Evolutionary conservation across 2,888 invertebrate species (phyloP), one percentile per base, ranked within the genome.

Genomic region (Polymixis lichenea): DNA sequence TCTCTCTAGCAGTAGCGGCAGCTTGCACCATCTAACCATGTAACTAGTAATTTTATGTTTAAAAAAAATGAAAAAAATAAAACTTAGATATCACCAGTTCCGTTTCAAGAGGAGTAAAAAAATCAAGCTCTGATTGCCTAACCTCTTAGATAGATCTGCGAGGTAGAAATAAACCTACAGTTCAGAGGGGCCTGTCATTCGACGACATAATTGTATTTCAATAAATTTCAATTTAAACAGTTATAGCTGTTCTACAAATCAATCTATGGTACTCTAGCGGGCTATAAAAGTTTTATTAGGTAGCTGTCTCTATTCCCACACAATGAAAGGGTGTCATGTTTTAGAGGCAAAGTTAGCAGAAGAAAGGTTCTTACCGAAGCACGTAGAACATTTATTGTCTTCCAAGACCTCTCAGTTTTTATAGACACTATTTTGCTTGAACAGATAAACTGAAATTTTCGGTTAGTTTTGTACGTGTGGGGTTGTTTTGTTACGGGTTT

Each of bases 321-420:
- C 56, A 77, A 51, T 32, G 58, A 69, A 83, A 78, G 83, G 66
- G 56, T 72, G 72, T 70, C 69, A 62, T 69, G 60, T 58, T 28
- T 66, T 28, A 32, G 55, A 64, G 17, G n/a, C 62, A 13, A 72
- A 61, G 49, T 51, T 25, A 32, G 8, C 28, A 58, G 58, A 38
- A 38, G 62, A 72, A 68, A 69, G 72, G 17, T 25, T 49, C 28
- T 51, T 62, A 55, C 53, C 25, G 67, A 71, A 67, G 66, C 87
- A 87, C 86, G 87, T 85, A 85, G 68, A 75, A 61, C 64, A 75
- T 85, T 83, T 85, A 87, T 83, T 67, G 77, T 74, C 77, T 78
- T 77, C 58, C 58, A 75, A 79, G 69, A 78, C 32, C 69, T 69
- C 55, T 74, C 77, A 68, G 67, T 62, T 77, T 76, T 72, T 74